Conservation (phyloP, 1,140 invertebrate genomes). For the Nasonia vitripennis region DNA sequence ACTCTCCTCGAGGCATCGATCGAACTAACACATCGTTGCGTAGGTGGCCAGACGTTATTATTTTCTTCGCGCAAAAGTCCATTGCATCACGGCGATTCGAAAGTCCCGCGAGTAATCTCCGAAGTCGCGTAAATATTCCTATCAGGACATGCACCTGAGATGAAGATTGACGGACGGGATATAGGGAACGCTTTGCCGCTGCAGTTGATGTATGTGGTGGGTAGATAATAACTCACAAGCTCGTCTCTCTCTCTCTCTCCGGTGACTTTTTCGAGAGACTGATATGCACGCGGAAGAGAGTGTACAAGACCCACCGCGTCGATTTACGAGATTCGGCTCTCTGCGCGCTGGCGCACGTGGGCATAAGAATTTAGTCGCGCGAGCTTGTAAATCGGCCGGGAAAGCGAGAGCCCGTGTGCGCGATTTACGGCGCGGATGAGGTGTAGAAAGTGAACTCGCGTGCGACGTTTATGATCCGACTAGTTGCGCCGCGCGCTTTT, state of each 20-base stretch:
- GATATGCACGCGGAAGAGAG: background rate
- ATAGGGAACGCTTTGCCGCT: too few species aligned
- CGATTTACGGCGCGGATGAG: background rate
- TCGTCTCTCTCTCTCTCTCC: background rate
- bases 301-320: too few species aligned
- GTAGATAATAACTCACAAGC: background rate
- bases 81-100: background rate
- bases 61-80: background rate
- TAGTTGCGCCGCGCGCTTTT: background rate
- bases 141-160: background rate
- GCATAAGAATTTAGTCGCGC: background rate
- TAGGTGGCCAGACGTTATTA: background rate
- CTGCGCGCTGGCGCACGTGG: background rate
- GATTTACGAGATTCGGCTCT: background rate
- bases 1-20: background rate
- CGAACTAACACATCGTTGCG: too few species aligned
- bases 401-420: background rate
- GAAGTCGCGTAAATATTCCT: background rate
- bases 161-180: background rate
- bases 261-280: background rate
- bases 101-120: background rate
- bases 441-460: conserved; percentile 1
- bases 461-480: background rate
- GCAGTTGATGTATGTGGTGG: too few species aligned
- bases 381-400: background rate